Percentiles rank a stretch among this genome's conserved stretches.
These are phyloP conservation scores for Microcebus murinus DNA, from an alignment of 2,113 vertebrate genomes.

Conservation along the genomic window DNA sequence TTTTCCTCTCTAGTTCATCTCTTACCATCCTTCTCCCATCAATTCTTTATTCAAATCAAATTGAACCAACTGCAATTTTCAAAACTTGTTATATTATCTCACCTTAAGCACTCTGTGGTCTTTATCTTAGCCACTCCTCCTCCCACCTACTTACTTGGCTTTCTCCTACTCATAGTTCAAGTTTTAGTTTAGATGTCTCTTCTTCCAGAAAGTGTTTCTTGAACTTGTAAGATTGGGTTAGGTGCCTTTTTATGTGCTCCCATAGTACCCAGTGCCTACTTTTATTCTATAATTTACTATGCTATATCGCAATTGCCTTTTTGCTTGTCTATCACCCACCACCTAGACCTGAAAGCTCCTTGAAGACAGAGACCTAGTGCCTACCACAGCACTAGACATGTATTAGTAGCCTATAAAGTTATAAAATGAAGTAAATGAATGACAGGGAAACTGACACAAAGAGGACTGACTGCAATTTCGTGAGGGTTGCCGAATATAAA, in stretches of 20 bases:
- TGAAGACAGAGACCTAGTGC: neutral
- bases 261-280: neutral
- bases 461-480: neutral
- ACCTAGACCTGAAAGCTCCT: neutral
- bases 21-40: neutral
- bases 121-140: neutral
- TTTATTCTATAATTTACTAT: neutral
- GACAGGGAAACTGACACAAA: neutral
- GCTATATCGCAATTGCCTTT: neutral
- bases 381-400: neutral
- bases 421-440: neutral
- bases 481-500: neutral
- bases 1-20: neutral
- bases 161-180: neutral
- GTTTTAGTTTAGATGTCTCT: slow-evolving; percentile 19
- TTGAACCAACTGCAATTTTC: neutral
- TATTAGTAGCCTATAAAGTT: neutral
- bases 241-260: neutral
- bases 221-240: neutral
- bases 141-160: neutral
- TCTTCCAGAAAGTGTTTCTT: slow-evolving; percentile 16
- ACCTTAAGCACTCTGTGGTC: neutral
- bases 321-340: neutral
- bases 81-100: neutral
- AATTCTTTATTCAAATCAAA: slow-evolving; percentile 10